Evolutionary conservation across 2,113 vertebrate genomes (phyloP).

Genomic region (Elgaria multicarinata): DNA sequence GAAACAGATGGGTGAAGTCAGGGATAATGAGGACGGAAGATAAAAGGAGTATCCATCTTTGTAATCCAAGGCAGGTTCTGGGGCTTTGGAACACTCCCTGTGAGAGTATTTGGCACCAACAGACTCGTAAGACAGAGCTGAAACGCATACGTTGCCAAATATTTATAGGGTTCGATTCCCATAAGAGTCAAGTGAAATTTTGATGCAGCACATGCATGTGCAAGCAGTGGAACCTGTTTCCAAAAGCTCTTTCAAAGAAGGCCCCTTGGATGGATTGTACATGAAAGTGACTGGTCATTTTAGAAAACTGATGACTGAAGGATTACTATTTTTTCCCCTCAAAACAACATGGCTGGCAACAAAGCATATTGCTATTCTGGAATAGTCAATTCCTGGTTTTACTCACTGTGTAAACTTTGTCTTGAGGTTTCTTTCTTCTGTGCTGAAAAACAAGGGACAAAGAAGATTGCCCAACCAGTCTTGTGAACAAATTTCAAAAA

Average conservation of each 20-base stretch:
- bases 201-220: not conserved
- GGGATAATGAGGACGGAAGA: not conserved
- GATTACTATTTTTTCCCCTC: not conserved
- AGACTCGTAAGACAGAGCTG: not conserved
- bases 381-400: not conserved
- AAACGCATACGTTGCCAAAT: not conserved
- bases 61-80: not conserved
- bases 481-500: not conserved
- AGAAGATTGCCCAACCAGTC: not conserved
- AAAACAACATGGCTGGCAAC: not conserved
- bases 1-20: not conserved
- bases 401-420: slow-evolving; percentile 80
- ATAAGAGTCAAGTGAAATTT: not conserved
- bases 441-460: slow-evolving; percentile 60
- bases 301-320: not conserved
- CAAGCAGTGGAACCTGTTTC: not conserved
- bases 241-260: not conserved
- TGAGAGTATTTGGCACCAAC: not conserved
- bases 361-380: not conserved
- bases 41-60: not conserved
- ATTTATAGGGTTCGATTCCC: not conserved
- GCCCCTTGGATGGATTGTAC: not conserved
- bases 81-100: not conserved
- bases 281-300: not conserved
- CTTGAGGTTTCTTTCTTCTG: slow-evolving; percentile 74